Percentiles rank a stretch among this genome's conserved stretches.
Conservation (phyloP, 2,113 vertebrate genomes). For the Ammodytes marinus region DNA sequence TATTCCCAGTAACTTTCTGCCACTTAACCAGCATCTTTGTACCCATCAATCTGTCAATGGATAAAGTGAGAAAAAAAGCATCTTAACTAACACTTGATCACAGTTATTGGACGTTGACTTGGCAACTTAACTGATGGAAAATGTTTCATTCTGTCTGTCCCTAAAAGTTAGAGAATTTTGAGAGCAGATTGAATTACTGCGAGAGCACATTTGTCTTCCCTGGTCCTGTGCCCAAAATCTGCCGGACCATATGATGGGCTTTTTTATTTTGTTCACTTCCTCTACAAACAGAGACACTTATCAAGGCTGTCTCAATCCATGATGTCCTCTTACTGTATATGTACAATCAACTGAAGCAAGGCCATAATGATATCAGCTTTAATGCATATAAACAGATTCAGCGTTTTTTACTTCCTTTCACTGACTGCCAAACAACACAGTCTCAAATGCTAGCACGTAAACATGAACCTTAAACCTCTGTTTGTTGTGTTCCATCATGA, state of each 20-base stretch:
- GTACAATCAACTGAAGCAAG: slow-evolving; percentile 57
- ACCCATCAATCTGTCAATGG: slow-evolving; percentile 85
- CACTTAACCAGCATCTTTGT: slow-evolving; percentile 83
- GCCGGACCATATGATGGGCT: slow-evolving; percentile 90
- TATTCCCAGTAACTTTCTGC: slow-evolving; percentile 82
- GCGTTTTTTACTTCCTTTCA: slow-evolving; percentile 36
- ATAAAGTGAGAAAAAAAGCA: slow-evolving; percentile 83
- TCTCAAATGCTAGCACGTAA: slow-evolving; percentile 63
- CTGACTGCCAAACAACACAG: slow-evolving; percentile 60
- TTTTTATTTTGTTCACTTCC: slow-evolving; percentile 87
- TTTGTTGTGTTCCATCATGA: slow-evolving; percentile 76
- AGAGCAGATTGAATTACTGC: slow-evolving; percentile 90
- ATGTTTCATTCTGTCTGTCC: slow-evolving; percentile 84
- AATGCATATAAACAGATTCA: slow-evolving; percentile 67
- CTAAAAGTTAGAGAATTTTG: slow-evolving; percentile 89
- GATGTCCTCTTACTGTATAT: slow-evolving; percentile 65
- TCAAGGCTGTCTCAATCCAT: slow-evolving; percentile 68
- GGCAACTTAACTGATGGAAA: slow-evolving; percentile 84
- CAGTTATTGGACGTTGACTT: slow-evolving; percentile 84
- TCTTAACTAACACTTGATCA: slow-evolving; percentile 84
- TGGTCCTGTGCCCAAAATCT: slow-evolving; percentile 88
- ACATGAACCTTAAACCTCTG: slow-evolving; percentile 70
- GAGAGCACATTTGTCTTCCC: slow-evolving; percentile 89
- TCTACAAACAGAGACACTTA: slow-evolving; percentile 85
- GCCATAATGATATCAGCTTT: slow-evolving; percentile 60